A percentile compares a stretch with the other conserved stretches of the same genome.
Conservation (phyloP, 1,140 invertebrate genomes). For the Bacillus rossius region DNA sequence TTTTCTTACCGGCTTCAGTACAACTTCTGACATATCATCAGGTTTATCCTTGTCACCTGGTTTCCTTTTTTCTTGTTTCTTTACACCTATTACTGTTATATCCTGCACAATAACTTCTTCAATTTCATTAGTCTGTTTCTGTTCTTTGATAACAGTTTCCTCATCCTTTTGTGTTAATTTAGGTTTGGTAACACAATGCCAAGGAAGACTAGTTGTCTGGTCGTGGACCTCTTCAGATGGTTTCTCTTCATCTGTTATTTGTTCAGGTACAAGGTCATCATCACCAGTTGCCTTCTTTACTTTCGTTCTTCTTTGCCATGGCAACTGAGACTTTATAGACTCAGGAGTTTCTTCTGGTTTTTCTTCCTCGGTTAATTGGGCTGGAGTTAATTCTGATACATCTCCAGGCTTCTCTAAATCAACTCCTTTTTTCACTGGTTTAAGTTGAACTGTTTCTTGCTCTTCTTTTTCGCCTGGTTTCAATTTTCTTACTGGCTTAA, state of each 20-base stretch:
- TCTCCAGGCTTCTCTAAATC: slow-evolving; percentile 6
- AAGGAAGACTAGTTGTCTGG: not conserved
- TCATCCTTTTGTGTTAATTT: slow-evolving; percentile 16
- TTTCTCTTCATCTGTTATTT: not conserved
- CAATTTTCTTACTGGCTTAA: too few species aligned
- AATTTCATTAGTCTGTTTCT: slow-evolving; percentile 4
- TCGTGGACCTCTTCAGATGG: not conserved
- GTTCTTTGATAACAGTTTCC: too few species aligned
- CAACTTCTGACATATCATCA: slow-evolving; percentile 16
- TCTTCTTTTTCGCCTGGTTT: slow-evolving; percentile 33
- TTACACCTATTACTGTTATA: too few species aligned
- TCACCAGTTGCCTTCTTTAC: not conserved
- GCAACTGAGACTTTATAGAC: not conserved
- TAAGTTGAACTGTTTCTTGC: slow-evolving; percentile 26
- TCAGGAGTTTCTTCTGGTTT: not conserved
- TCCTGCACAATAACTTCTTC: slow-evolving; percentile 17
- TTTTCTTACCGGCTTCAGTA: slow-evolving; percentile 26
- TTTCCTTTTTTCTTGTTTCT: slow-evolving; percentile 9
- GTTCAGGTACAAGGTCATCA: not conserved
- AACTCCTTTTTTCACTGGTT: too few species aligned
- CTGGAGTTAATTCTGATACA: not conserved
- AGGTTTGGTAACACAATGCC: slow-evolving; percentile 19
- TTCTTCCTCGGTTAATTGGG: not conserved
- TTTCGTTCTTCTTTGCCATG: slow-evolving; percentile 1
- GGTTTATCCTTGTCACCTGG: not conserved